These are phyloP conservation scores for Tethya wilhelma DNA, from an alignment of 37 sponge, comb jelly and placozoan genomes.

Conservation along the genomic window DNA sequence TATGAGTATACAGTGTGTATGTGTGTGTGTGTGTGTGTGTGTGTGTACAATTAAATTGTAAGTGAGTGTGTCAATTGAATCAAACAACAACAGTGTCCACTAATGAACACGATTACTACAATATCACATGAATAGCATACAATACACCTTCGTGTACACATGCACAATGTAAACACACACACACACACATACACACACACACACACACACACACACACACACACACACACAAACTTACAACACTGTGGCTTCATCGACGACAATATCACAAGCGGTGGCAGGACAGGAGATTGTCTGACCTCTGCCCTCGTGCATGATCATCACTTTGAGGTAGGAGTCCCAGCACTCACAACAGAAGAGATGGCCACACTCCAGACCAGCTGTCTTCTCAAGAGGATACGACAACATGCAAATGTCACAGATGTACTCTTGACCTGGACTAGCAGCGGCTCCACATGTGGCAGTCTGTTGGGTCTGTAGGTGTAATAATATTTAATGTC, in stretches of 20 bases:
- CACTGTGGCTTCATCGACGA: constrained; percentile 81
- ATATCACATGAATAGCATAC: background rate
- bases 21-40: too few relatives aligned
- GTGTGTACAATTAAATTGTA: too few relatives aligned
- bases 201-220: constrained; percentile 1
- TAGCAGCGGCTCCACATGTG: constrained; percentile 77
- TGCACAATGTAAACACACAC: too few relatives aligned
- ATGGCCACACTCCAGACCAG: constrained; percentile 92
- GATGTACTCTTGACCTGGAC: constrained; percentile 65
- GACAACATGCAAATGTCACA: constrained; percentile 86
- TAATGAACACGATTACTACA: too few relatives aligned
- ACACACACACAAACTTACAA: constrained; percentile 66
- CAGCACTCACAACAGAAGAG: constrained; percentile 86
- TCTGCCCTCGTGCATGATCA: constrained; percentile 76
- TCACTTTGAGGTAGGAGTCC: constrained; percentile 75
- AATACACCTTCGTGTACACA: background rate
- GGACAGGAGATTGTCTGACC: constrained; percentile 88
- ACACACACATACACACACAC: background rate
- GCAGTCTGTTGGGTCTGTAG: constrained; percentile 54
- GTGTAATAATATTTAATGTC: background rate
- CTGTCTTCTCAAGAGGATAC: constrained; percentile 53
- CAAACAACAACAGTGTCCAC: too few relatives aligned
- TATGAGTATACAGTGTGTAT: too few relatives aligned
- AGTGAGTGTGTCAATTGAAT: too few relatives aligned
- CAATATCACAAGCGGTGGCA: constrained; percentile 73